These are phyloP conservation scores for Gasterosteus aculeatus DNA, from an alignment of 2,113 vertebrate species.

Conservation along the genomic window DNA sequence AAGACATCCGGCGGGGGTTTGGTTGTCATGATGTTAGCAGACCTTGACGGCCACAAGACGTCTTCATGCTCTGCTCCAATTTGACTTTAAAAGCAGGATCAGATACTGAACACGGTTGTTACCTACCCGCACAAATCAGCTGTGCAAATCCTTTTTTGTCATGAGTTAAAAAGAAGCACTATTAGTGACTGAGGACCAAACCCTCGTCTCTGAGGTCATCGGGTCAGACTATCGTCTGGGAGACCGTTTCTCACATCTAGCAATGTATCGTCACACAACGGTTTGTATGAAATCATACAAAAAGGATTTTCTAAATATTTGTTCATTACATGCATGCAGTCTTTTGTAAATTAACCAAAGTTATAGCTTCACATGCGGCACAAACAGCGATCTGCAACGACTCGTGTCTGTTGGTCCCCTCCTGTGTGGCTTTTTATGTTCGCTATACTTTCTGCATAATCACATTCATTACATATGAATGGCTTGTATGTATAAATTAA, in stretches of 20 bases:
- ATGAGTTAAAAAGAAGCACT: neutral
- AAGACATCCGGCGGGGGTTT: constrained; percentile 10
- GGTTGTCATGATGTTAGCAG: neutral
- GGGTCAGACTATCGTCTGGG: no score
- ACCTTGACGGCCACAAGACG: neutral
- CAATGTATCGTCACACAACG: no score
- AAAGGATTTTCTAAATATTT: neutral
- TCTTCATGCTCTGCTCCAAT: neutral
- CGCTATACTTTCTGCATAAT: neutral
- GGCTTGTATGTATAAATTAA: neutral
- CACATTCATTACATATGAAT: neutral
- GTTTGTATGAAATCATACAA: neutral
- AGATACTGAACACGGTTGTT: no score
- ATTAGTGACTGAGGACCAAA: no score
- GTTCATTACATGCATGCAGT: neutral
- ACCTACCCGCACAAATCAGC: neutral
- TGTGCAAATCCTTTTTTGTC: neutral
- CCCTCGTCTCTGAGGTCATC: no score
- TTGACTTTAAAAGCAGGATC: neutral
- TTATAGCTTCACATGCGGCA: no score
- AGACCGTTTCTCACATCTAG: no score
- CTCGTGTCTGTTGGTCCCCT: no score
- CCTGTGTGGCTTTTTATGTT: neutral
- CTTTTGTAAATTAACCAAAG: neutral
- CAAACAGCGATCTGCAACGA: no score